Percentiles rank a stretch among this genome's conserved stretches.
Conservation (phyloP, 1,140 invertebrate species). For the Eupeodes corollae region DNA sequence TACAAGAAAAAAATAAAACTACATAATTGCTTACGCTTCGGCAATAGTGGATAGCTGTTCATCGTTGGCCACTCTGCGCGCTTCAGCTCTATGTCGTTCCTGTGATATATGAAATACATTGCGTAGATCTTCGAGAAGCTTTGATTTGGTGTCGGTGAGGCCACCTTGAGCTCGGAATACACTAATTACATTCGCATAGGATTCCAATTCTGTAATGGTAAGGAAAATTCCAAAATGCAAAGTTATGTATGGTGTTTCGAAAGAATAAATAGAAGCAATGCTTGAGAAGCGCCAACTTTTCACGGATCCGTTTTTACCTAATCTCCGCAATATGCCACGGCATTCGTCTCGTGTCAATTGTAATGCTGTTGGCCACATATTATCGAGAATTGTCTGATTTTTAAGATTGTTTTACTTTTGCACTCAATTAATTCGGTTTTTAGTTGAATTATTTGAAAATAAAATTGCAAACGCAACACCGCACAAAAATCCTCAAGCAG, state of each 20-base stretch:
- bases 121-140: constrained; percentile 69
- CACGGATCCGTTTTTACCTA: constrained; percentile 46
- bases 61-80: constrained; percentile 80
- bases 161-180: constrained; percentile 84
- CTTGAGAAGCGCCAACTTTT: constrained; percentile 2
- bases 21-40: constrained; percentile 55
- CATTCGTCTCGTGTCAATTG: constrained; percentile 76
- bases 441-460: too few species aligned
- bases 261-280: neutral
- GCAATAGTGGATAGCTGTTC: constrained; percentile 78
- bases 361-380: constrained; percentile 59
- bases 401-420: constrained; percentile 13
- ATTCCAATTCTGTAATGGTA: constrained; percentile 67
- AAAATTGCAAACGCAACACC: constrained; percentile 1
- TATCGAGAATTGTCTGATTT: constrained; percentile 14
- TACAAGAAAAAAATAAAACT: constrained; percentile 13
- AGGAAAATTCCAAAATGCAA: constrained; percentile 10
- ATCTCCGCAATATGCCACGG: constrained; percentile 67
- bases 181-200: constrained; percentile 77
- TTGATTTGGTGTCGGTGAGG: constrained; percentile 71
- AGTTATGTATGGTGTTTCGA: neutral
- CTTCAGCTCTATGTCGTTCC: constrained; percentile 82
- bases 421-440: constrained; percentile 15
- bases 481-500: constrained; percentile 9
- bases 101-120: constrained; percentile 72